Base-by-base conservation (phyloP, 2,888 invertebrate species). In the Xanthia icteritia region DNA sequence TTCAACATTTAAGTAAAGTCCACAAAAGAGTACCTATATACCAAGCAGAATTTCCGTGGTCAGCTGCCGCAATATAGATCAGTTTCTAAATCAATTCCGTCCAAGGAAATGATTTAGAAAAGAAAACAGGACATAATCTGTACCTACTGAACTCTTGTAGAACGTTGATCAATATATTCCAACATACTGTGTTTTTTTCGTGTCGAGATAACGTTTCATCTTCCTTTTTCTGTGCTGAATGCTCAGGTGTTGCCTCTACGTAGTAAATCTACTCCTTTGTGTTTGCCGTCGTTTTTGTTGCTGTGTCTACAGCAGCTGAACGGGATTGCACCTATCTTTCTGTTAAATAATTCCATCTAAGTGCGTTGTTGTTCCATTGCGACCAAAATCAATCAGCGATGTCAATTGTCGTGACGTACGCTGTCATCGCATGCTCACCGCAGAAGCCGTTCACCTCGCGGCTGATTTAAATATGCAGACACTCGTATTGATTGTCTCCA, bases 391-490 rank as follows among this genome's bases (percentile, higher is more conserved):
- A 76, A 80, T 81, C 61, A 76, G 64, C 3, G 51, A 65, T 77
- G 66, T 73, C 68, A 78, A 79, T 79, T 75, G 27, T 58, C 61
- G 61, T 81, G 79, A 83, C 67, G 66, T 80, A 84, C 64, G 73
- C 81, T 83, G 81, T 89, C 87, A 87, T 88, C 83, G 79, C 75
- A 81, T 76, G 77, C 54, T 80, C 76, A 74, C 75, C 83, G 68
- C 73, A 81, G 75, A 77, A 92, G 89, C 90, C 92, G 90, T 93
- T 92, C 91, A 92, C 91, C 92, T 93, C 93, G 91, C 89, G 88
- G 91, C 90, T 92, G 93, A 94, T 95, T 95, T 96, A 95, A 96
- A 96, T 96, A 96, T 95, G 94, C 95, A 95, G 94, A 95, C 94
- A 91, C 86, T 85, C 79, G 93, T 96, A 96, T 96, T 92, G 96